Evolutionary conservation across 2,797 vertebrate genomes (phyloP), one percentile per base, ranked within the genome.

Genomic region (Rhynchonycteris naso): DNA sequence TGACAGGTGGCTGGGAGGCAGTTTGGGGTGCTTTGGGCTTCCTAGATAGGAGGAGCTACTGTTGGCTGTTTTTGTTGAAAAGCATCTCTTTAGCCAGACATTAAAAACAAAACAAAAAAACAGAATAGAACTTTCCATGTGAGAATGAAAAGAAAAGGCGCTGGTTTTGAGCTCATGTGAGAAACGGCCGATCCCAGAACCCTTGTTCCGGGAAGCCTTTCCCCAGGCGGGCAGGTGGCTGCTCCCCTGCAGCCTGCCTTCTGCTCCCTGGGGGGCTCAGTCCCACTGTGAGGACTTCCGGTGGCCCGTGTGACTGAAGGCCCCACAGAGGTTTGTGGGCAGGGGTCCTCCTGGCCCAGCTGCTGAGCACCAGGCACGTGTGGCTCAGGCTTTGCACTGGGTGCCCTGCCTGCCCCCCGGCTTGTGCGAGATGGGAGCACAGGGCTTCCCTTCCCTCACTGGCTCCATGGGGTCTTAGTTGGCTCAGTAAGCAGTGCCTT

Each of bases 211-310:
- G 43, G 43, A 38, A 78, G 33, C n/a, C 26, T 35, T 14, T 50
- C 26, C 71, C 14, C 14, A 35, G 22, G 35, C 24, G 24, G 81
- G 33, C 0, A 10, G 28, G 93, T 81, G 96, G 94, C 95, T 89
- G 80, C 66, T 76, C 93, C 93, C 90, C 87, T 68, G 35, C 95
- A 75, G 71, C 4, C 18, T 28, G 82, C 71, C 79, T 65, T 66
- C 26, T 14, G 19, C 28, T 95, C 90, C 82, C 47, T 86, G 90
- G 93, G 82, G 30, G n/a, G 3, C 66, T 90, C 87, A 38, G 85
- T 90, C 95, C 91, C 91, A 43, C 65, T 80, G 91, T 93, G 50
- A 1, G 68, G 89, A 82, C 84, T 4, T 76, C 15, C 87, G 1
- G 11, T 30, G 59, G 50, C 94, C 93, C 96, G 66, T 9, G 43